Evolutionary conservation across 2,113 vertebrate species (phyloP).

Genomic region (Tychaedon coryphoeus): DNA sequence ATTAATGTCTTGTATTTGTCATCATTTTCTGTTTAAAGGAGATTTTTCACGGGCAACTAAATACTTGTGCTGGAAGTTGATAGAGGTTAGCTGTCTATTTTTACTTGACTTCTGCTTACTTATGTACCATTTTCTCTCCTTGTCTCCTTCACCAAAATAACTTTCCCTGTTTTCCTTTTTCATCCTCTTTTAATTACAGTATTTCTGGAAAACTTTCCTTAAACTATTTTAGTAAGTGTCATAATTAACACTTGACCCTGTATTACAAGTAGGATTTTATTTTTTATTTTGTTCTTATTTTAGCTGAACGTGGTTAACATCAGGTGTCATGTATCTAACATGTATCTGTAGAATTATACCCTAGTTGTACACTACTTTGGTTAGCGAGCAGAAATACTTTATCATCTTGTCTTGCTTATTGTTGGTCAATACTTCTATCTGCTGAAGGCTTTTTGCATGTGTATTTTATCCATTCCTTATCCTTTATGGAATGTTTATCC

Average conservation of each 20-base stretch:
- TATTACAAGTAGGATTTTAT: neutral
- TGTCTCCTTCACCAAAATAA: neutral
- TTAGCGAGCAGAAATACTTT: neutral
- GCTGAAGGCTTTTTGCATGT: neutral
- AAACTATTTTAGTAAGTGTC: neutral
- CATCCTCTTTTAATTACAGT: neutral
- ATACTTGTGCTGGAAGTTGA: neutral
- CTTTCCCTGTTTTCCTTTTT: neutral
- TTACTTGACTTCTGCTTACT: neutral
- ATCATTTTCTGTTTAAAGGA: neutral
- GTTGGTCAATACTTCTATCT: neutral
- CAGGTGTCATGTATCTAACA: neutral
- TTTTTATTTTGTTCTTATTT: conserved; percentile 19
- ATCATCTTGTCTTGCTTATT: neutral
- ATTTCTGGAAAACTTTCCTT: conserved; percentile 15
- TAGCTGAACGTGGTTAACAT: neutral
- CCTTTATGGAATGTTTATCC: neutral
- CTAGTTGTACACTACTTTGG: neutral
- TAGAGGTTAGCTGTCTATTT: neutral
- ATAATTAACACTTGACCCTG: neutral
- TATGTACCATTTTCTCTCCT: neutral
- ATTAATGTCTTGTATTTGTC: neutral
- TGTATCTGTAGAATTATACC: neutral
- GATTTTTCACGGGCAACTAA: neutral
- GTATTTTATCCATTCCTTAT: neutral